A percentile compares a stretch with the other conserved stretches of the same genome.
Conservation (phyloP, 2,113 vertebrate genomes). For the Dendrocopos noguchii region DNA sequence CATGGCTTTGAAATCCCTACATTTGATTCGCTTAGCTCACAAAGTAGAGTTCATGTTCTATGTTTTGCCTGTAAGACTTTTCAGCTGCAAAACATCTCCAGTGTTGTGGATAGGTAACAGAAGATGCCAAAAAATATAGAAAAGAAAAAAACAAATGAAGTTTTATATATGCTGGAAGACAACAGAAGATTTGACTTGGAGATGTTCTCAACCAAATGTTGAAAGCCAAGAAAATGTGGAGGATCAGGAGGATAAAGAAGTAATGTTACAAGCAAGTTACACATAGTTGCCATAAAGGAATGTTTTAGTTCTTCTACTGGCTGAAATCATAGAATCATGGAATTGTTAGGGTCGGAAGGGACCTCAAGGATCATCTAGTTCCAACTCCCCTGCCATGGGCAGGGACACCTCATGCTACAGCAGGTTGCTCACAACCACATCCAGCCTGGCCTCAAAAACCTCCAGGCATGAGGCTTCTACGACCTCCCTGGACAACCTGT, state of each 20-base stretch:
- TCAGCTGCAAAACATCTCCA: background rate
- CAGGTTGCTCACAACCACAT: too few species aligned
- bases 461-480: too few species aligned
- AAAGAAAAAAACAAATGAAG: background rate
- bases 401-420: too few species aligned
- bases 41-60: background rate
- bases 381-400: too few species aligned
- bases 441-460: too few species aligned
- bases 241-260: background rate
- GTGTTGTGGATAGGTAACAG: background rate
- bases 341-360: too few species aligned
- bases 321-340: background rate
- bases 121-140: background rate
- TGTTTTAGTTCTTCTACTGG: background rate
- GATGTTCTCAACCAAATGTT: conserved; percentile 33
- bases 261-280: background rate
- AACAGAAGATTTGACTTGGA: conserved; percentile 24
- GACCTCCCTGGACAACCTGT: too few species aligned
- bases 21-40: background rate
- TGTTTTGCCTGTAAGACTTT: background rate
- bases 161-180: conserved; percentile 1
- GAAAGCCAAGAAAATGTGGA: conserved; percentile 1
- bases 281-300: background rate
- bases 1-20: background rate
- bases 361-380: too few species aligned